These are phyloP conservation scores for Sycophaga agraensis DNA, from an alignment of 1,140 invertebrate species.

Conservation along the genomic window DNA sequence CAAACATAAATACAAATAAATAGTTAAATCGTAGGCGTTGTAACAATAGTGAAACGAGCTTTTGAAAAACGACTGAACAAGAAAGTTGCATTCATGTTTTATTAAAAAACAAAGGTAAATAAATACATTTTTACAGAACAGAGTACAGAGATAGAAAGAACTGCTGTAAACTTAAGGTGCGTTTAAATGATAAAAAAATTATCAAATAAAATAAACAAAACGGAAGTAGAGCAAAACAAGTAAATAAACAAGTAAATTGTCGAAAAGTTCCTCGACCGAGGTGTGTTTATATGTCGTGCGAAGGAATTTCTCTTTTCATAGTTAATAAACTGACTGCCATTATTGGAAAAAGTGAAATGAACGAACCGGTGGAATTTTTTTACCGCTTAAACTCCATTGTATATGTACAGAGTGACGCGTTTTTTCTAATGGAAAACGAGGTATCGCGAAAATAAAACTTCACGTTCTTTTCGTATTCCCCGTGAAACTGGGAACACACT, in stretches of 20 bases:
- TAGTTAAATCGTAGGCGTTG: background rate
- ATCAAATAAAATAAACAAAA: conserved; percentile 9
- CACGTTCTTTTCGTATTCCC: conserved; percentile 6
- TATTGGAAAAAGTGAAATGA: conserved; percentile 13
- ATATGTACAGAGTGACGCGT: conserved; percentile 4
- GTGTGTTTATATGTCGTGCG: conserved; percentile 21
- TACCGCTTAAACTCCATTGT: conserved; percentile 1
- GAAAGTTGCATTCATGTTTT: conserved; percentile 26
- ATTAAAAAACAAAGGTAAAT: background rate
- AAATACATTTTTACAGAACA: conserved; percentile 15
- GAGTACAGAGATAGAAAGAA: conserved; percentile 14
- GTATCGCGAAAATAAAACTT: background rate
- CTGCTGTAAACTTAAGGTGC: conserved; percentile 25
- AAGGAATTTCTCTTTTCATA: conserved; percentile 25
- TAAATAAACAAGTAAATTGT: conserved; percentile 10
- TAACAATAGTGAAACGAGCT: background rate
- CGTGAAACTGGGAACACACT: conserved; percentile 2
- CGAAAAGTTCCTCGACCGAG: conserved; percentile 19
- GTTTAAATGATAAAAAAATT: too few species aligned
- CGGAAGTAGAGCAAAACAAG: conserved; percentile 8
- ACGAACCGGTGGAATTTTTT: conserved; percentile 3
- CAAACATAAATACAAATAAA: background rate
- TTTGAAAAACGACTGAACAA: conserved; percentile 26
- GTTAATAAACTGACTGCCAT: conserved; percentile 25
- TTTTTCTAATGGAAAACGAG: background rate